Evolutionary conservation across 2,113 vertebrate genomes (phyloP), one percentile per base, ranked within the genome.

Genomic region (Bolborhynchus lineola): DNA sequence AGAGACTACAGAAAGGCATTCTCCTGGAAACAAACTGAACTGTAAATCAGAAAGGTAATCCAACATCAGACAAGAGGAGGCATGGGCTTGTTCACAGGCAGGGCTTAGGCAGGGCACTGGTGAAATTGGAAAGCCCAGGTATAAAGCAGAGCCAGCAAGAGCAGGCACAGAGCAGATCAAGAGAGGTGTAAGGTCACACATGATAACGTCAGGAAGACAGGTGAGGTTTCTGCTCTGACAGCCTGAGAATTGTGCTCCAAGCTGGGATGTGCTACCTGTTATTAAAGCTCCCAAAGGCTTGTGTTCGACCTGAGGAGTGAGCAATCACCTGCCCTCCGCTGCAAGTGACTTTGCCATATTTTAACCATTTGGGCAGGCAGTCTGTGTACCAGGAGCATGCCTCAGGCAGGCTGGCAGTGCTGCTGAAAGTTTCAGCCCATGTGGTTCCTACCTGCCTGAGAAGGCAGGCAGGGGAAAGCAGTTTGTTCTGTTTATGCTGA

Each of bases 291-390:
- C 77, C 74, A 60, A 39, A 64, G 53, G n/a, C 41, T 63, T 0
- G 0, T 15, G 44, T 71, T 53, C 2, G 3, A 77, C 59, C 16
- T 0, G 0, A 85, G 78, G 46, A 53, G 46, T 67, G 33, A 69
- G 44, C 44, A 46, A 29, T 39, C 57, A 13, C 88, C 55, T 52
- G 62, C n/a, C 46, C 62, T 44, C 28, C 0, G 1, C 50, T 44
- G 42, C 2, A 0, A 10, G 17, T 41, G 64, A n/a, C 71, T 83
- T 82, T 52, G 42, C 59, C 1, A 0, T 16, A 19, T 68, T 92
- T 71, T 0, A 0, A 6, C 65, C 2, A 0, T 71, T 75, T 21
- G 20, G 18, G 69, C 69, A 75, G 83, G 41, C 5, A 0, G 71
- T 86, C 71, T 78, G 17, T 5, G 4, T 69, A 84, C 86, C 1